A percentile compares a stretch with the other conserved stretches of the same genome.
Conservation (phyloP, 2,797 vertebrate species). For the Erpetoichthys calabaricus region DNA sequence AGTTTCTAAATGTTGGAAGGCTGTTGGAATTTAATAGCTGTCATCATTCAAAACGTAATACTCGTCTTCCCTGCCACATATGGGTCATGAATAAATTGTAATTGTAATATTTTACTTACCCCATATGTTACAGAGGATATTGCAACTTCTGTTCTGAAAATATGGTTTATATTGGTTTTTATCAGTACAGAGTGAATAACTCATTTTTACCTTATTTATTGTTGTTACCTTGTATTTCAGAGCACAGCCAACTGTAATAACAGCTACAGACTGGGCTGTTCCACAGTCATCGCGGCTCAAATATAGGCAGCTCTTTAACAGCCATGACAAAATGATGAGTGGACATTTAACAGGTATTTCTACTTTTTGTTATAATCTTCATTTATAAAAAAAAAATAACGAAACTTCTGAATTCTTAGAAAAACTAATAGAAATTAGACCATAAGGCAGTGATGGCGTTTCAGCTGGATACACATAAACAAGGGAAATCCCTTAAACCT, state of each 20-base stretch:
- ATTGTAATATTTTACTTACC: too few species aligned
- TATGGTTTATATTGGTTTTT: too few species aligned
- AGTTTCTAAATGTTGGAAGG: too few species aligned
- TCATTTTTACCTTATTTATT: too few species aligned
- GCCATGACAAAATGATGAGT: slow-evolving; percentile 96
- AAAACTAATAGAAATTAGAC: neutral
- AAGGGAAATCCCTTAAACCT: too few species aligned
- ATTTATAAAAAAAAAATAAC: neutral
- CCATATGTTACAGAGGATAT: too few species aligned
- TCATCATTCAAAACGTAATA: neutral
- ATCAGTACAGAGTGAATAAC: too few species aligned
- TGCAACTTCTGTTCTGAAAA: too few species aligned
- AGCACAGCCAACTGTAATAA: slow-evolving; percentile 31
- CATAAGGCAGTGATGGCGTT: neutral
- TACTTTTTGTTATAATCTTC: neutral
- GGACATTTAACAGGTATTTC: slow-evolving; percentile 84
- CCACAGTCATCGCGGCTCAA: slow-evolving; percentile 89
- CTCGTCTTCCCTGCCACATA: neutral
- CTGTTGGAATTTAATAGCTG: too few species aligned
- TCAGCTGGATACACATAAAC: too few species aligned
- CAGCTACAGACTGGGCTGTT: slow-evolving; percentile 74
- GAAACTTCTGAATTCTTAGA: neutral
- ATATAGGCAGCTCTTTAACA: slow-evolving; percentile 94
- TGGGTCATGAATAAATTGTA: too few species aligned
- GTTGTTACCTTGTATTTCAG: too few species aligned